phyloP scores from a whole-genome alignment of 2,797 vertebrate species.

The Sebastes baramenuke region DNA sequence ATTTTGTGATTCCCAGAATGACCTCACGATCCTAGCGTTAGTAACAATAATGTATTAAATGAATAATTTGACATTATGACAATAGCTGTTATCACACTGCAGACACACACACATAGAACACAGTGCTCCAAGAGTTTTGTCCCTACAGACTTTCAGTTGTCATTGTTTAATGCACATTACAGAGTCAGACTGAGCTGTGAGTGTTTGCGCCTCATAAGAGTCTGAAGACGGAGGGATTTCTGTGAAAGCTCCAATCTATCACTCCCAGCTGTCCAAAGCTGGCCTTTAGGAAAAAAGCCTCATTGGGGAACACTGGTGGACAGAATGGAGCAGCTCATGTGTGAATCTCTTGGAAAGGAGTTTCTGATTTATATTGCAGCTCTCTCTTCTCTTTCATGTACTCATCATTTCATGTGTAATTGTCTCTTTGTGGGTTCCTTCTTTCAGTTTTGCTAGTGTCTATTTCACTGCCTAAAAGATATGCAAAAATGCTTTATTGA shows the following conservation, averaged over 20 bases:
- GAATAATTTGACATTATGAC: no score
- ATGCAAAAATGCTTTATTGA: no score
- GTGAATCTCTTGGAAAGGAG: conserved; percentile 38
- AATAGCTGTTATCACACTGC: not conserved
- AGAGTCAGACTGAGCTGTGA: conserved; percentile 49
- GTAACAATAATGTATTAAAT: not conserved
- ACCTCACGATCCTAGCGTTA: not conserved
- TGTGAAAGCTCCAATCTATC: conserved; percentile 52
- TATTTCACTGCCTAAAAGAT: not conserved
- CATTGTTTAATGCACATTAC: conserved; percentile 36
- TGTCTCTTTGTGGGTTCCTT: conserved; percentile 23
- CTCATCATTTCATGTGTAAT: conserved; percentile 38
- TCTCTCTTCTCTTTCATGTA: conserved; percentile 4
- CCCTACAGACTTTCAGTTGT: conserved; percentile 36
- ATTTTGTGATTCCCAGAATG: not conserved
- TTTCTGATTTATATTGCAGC: conserved; percentile 37
- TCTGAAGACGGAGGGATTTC: conserved; percentile 56
- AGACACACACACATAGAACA: not conserved
- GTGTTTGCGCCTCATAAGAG: conserved; percentile 45
- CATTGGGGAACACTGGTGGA: conserved; percentile 40
- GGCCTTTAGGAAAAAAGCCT: conserved; percentile 46
- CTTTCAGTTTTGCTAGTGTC: not conserved
- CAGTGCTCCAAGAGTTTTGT: conserved; percentile 6
- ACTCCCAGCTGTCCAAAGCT: conserved; percentile 55
- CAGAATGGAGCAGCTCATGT: conserved; percentile 47